These are phyloP conservation scores for Urocolius indicus DNA, from an alignment of 2,113 vertebrate genomes.

Conservation along the genomic window DNA sequence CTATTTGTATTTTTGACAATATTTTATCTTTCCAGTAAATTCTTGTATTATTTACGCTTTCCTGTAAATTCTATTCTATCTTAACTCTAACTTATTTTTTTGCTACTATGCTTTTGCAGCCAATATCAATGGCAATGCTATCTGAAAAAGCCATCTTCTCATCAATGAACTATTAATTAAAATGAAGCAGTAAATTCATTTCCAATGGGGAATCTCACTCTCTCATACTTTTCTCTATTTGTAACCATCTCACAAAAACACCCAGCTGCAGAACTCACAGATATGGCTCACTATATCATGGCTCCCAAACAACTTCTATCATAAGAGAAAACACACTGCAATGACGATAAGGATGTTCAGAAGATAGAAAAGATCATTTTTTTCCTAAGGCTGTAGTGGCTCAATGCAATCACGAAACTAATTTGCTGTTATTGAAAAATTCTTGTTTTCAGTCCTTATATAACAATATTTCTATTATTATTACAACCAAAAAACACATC, in stretches of 20 bases:
- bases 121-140: not conserved
- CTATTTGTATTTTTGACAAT: not conserved
- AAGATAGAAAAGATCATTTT: not conserved
- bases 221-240: not conserved
- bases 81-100: not conserved
- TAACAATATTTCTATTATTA: not conserved
- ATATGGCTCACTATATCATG: not conserved
- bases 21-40: constrained; percentile 9
- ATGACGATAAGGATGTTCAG: not conserved
- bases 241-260: not conserved
- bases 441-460: not conserved
- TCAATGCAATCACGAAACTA: not conserved
- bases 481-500: not conserved
- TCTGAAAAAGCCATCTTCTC: not conserved
- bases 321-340: not conserved
- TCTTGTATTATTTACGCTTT: too few relatives aligned
- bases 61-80: not conserved
- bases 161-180: not conserved
- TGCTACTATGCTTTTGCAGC: not conserved
- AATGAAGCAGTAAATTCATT: not conserved
- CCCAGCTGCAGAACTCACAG: not conserved
- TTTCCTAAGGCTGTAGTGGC: not conserved
- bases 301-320: not conserved
- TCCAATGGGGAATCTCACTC: not conserved
- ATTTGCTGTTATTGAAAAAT: not conserved